Evolutionary conservation across 2,113 vertebrate species (phyloP).

Genomic region (Quiscalus mexicanus): DNA sequence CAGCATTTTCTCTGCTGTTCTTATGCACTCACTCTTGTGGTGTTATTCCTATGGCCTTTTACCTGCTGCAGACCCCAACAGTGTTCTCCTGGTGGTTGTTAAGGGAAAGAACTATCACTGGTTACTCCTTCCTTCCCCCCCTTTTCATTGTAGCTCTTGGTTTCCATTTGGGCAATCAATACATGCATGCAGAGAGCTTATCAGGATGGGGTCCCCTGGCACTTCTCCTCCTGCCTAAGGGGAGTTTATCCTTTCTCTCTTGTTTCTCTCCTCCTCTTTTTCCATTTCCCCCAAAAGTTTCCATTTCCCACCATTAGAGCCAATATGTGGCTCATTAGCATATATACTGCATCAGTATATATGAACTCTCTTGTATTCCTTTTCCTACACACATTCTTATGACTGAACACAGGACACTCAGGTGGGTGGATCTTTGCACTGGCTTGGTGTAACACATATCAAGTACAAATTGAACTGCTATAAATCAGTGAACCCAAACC

Average conservation of each 20-base stretch:
- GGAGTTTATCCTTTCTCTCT: background rate
- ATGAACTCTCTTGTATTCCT: background rate
- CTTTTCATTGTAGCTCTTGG: background rate
- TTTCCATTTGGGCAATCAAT: background rate
- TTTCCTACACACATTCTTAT: background rate
- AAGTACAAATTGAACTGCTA: background rate
- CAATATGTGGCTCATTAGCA: background rate
- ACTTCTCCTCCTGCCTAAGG: background rate
- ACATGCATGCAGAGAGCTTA: background rate
- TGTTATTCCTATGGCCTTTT: background rate
- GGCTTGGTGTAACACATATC: background rate
- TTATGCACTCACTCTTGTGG: accelerated
- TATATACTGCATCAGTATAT: no score
- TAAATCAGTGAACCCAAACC: background rate
- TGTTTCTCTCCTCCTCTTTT: background rate
- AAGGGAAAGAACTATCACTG: background rate
- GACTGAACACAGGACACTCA: background rate
- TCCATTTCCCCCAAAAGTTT: background rate
- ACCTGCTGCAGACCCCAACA: background rate
- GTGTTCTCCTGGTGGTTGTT: background rate
- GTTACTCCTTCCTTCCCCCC: background rate
- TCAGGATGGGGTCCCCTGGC: accelerated
- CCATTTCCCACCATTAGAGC: background rate
- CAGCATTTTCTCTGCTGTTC: background rate
- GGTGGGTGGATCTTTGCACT: background rate